Evolutionary conservation across 2,888 invertebrate genomes (phyloP).

Genomic region (Calameuta pallipes): DNA sequence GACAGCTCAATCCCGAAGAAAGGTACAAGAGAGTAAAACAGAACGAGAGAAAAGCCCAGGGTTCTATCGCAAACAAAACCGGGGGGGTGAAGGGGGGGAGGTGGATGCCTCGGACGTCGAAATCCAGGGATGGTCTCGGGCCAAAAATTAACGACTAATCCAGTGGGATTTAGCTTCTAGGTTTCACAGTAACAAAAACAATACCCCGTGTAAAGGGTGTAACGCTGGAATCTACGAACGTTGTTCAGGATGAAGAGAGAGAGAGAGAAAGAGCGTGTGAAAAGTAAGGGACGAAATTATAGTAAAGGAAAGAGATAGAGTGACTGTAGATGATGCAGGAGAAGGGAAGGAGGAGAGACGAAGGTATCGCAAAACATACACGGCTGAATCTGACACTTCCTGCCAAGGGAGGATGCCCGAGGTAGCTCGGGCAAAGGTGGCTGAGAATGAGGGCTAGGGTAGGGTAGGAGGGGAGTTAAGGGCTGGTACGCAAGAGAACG

Average conservation of each 20-base stretch:
- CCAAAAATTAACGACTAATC: conserved; percentile 9
- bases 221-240: not conserved
- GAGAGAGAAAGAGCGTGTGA: not conserved
- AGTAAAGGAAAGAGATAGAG: conserved; percentile 24
- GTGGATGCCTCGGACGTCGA: not conserved
- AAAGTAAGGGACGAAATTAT: conserved; percentile 30
- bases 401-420: conserved; percentile 40
- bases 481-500: conserved; percentile 13
- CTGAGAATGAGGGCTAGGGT: conserved; percentile 18
- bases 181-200: not conserved
- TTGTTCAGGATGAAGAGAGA: not conserved
- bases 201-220: not conserved
- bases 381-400: conserved; percentile 57
- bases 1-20: not conserved
- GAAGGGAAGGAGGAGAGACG: not conserved
- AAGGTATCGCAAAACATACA: conserved; percentile 46
- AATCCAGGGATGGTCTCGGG: not conserved
- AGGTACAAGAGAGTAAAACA: not conserved
- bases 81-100: no score
- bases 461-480: not conserved
- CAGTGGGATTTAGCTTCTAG: not conserved
- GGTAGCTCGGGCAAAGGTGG: conserved; percentile 17
- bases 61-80: not conserved
- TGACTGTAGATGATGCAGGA: not conserved
- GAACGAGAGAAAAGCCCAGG: not conserved